These are phyloP conservation scores for Dioctria rufipes DNA, from an alignment of 2,888 invertebrate genomes.

Conservation along the genomic window DNA sequence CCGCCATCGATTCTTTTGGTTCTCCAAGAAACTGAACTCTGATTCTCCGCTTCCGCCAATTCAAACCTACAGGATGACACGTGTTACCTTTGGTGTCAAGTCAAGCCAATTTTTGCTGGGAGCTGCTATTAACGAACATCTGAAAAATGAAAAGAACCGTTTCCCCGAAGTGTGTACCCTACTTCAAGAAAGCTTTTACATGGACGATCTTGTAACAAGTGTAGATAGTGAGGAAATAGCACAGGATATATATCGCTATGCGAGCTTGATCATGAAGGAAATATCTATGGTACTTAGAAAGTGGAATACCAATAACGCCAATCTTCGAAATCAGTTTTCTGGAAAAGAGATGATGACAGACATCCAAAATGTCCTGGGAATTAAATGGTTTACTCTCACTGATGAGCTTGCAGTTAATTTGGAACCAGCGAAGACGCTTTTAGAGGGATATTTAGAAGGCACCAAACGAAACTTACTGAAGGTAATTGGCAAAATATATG, in stretches of 20 bases:
- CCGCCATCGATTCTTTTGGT: background rate
- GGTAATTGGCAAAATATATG: slow-evolving; percentile 2
- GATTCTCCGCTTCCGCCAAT: background rate
- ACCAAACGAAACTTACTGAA: background rate
- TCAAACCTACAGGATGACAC: slow-evolving; percentile 39
- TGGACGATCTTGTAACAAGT: slow-evolving; percentile 48
- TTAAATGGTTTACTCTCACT: background rate
- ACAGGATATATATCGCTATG: slow-evolving; percentile 35
- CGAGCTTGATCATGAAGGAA: slow-evolving; percentile 43
- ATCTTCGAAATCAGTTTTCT: slow-evolving; percentile 24
- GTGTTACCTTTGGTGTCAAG: slow-evolving; percentile 54
- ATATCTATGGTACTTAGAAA: slow-evolving; percentile 50
- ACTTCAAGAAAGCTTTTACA: slow-evolving; percentile 41
- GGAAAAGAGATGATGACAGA: background rate
- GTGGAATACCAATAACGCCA: slow-evolving; percentile 49
- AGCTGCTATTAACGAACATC: slow-evolving; percentile 33
- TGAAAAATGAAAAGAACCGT: slow-evolving; percentile 2
- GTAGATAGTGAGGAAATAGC: slow-evolving; percentile 48
- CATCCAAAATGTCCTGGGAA: background rate
- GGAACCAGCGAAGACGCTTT: no score
- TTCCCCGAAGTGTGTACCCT: slow-evolving; percentile 11
- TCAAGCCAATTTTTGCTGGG: slow-evolving; percentile 46
- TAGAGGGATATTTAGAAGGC: no score
- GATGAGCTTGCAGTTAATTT: slow-evolving; percentile 1
- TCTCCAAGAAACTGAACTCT: background rate